Percentiles rank a stretch among this genome's conserved stretches.
These are phyloP conservation scores for Hypotaenidia philippensis DNA, from an alignment of 2,797 vertebrate species.

Conservation along the genomic window DNA sequence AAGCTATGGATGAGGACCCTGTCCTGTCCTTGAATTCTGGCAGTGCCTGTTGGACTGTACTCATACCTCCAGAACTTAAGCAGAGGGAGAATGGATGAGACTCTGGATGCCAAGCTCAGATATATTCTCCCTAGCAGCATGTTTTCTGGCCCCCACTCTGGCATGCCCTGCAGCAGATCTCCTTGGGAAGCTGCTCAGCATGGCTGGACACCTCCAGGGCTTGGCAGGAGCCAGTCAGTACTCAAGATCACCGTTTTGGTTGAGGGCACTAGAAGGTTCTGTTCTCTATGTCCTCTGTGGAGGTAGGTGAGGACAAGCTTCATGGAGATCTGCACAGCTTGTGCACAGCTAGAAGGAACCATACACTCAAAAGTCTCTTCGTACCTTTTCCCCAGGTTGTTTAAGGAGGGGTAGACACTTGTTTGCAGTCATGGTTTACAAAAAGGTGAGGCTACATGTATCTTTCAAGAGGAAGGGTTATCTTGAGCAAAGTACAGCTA, in stretches of 20 bases:
- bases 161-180: not conserved
- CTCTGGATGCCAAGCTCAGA: not conserved
- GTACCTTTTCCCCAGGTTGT: not conserved
- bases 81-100: not conserved
- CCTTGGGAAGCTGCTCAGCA: not conserved
- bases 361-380: not conserved
- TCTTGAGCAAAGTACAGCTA: not conserved
- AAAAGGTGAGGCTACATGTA: not conserved
- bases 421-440: not conserved
- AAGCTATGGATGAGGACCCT: not conserved
- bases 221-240: fast-evolving
- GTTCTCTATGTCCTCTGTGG: not conserved
- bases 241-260: not conserved
- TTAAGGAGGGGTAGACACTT: not conserved
- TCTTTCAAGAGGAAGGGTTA: not conserved
- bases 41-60: not conserved
- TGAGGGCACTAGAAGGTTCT: not conserved
- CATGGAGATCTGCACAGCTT: fast-evolving
- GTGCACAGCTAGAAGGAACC: not conserved
- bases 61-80: not conserved
- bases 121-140: not conserved
- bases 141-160: not conserved
- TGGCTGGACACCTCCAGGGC: not conserved
- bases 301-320: not conserved
- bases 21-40: not conserved